These are phyloP conservation scores for Clepsis dumicolana DNA, from an alignment of 2,888 invertebrate species.

Conservation along the genomic window DNA sequence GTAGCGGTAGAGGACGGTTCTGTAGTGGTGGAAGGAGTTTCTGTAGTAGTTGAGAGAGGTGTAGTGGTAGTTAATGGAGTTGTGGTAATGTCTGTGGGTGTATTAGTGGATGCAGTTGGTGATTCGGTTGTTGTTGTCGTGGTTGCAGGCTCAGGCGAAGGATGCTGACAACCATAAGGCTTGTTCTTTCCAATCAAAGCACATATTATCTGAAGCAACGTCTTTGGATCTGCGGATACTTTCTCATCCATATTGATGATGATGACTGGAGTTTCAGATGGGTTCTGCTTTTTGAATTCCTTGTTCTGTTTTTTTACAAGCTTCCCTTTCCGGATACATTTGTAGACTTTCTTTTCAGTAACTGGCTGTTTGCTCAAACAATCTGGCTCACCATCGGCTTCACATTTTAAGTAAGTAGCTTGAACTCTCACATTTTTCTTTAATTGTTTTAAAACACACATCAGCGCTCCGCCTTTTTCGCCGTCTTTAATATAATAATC, in stretches of 20 bases:
- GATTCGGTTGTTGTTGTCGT: background rate
- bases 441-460: conserved; percentile 20
- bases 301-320: background rate
- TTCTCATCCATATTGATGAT: background rate
- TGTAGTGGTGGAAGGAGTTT: background rate
- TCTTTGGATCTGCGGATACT: background rate
- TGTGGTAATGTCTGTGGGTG: background rate
- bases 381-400: background rate
- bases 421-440: conserved; percentile 10
- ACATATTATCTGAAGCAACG: conserved; percentile 9
- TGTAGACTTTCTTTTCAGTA: background rate
- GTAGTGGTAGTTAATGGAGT: background rate
- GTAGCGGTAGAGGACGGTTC: background rate
- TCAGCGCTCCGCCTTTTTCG: background rate
- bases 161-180: conserved; percentile 9
- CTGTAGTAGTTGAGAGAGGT: background rate
- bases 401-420: conserved; percentile 26
- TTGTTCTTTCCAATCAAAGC: conserved; percentile 4
- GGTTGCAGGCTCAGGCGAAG: background rate
- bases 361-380: background rate
- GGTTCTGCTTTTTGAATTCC: background rate
- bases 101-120: background rate
- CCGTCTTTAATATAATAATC: conserved; percentile 3
- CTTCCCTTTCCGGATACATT: background rate
- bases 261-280: background rate